phyloP scores from a whole-genome alignment of 2,113 vertebrate species.

The Illadopsis cleaveri region DNA sequence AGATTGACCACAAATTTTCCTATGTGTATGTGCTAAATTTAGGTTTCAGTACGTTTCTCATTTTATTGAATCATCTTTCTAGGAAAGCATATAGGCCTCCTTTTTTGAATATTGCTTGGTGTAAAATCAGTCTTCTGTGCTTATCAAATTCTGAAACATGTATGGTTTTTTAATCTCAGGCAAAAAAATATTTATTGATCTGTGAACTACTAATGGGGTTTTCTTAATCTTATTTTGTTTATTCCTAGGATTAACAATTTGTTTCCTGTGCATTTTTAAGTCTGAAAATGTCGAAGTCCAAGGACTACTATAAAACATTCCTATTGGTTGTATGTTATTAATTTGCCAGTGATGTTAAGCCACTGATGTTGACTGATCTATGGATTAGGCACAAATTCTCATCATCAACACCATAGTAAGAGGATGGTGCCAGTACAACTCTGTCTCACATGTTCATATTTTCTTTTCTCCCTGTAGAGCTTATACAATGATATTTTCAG shows the following conservation, averaged over 20 bases:
- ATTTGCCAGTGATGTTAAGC: not conserved
- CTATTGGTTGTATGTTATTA: not conserved
- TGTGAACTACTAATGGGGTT: not conserved
- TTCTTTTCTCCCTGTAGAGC: constrained; percentile 45
- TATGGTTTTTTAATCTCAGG: not conserved
- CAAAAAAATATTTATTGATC: not conserved
- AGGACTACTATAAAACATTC: not conserved
- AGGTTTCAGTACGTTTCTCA: not conserved
- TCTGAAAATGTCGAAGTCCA: not conserved
- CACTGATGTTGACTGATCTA: not conserved
- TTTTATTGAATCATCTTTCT: not conserved
- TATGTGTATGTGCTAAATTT: not conserved
- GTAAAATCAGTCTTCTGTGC: not conserved
- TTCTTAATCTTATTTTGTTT: not conserved
- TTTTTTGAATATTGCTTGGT: not conserved
- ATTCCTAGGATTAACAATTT: not conserved
- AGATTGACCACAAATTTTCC: not conserved
- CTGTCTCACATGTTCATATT: not conserved
- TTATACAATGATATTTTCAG: constrained; percentile 79
- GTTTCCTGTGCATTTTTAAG: not conserved
- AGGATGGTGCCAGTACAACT: not conserved
- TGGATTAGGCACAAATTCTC: not conserved
- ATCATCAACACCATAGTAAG: not conserved
- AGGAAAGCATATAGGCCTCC: not conserved
- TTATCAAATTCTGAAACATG: not conserved